Base-by-base conservation (phyloP, 2,797 vertebrate genomes). In the Neosilurus mollespiculum region DNA sequence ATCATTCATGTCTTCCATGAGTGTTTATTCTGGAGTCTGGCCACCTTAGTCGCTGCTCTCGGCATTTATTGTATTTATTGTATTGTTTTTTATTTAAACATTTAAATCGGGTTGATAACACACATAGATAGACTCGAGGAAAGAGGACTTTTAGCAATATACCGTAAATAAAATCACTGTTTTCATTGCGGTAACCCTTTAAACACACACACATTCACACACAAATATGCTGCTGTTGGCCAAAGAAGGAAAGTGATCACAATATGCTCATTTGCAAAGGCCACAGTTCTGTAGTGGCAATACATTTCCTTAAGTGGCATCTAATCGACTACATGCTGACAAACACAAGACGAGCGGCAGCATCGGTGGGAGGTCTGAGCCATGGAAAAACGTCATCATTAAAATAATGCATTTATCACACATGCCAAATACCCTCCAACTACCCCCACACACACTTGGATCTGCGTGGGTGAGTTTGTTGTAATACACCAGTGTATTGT, bases 401-500 rank as follows among this genome's bases (percentile, higher is more conserved):
- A 81, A 75, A 66, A 66, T 80, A 80, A 75, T 10, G 56, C 78
- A 80, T 80, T 71, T 49, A 84, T 80, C 83, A 84, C 69, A 75
- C 49, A 66, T 58, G 77, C 83, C 77, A 80, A 62, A 64, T n/a
- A 43, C 14, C 54, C 75, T 69, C 30, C 56, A 49, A 77, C 22
- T 56, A 37, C 53, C 22, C 43, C 22, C 24, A 4, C 43, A 43
- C 59, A 56, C 77, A 78, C 61, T 78, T 78, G 61, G 43, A 69
- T 59, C 62, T 58, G 62, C 53, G 61, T 82, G 61, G 72, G 73
- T 77, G 73, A 43, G 75, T 82, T 78, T 86, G 65, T 70, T 81
- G 80, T 84, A 79, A 69, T 43, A 70, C 81, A 79, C 78, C 53
- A 82, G 78, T 79, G 83, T 83, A 81, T 70, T 85, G 83, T 79